These are phyloP conservation scores for Enteromius anoplus DNA, from an alignment of 2,797 vertebrate species.

Conservation along the genomic window DNA sequence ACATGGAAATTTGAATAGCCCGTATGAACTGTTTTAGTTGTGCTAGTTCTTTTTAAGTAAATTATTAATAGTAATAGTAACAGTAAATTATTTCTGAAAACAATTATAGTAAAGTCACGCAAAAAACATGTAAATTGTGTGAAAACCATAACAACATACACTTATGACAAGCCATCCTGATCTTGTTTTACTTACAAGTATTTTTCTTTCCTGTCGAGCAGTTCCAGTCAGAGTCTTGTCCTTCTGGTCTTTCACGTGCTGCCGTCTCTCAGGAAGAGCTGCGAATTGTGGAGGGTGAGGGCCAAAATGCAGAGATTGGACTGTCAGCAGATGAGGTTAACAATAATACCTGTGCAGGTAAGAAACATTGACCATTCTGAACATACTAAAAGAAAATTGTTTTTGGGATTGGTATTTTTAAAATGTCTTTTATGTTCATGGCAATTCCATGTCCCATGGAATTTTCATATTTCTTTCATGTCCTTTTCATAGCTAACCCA, in stretches of 20 bases:
- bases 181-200: background rate
- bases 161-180: background rate
- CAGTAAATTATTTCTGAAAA: background rate
- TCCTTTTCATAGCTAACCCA: slow-evolving; percentile 68
- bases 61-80: background rate
- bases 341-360: slow-evolving; percentile 95
- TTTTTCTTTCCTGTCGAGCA: slow-evolving; percentile 61
- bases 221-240: slow-evolving; percentile 93
- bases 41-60: background rate
- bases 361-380: slow-evolving; percentile 20
- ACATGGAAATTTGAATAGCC: background rate
- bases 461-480: background rate
- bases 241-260: slow-evolving; percentile 82
- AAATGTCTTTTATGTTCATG: background rate
- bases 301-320: slow-evolving; percentile 83
- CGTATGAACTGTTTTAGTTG: background rate
- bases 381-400: background rate
- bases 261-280: slow-evolving; percentile 93
- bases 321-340: slow-evolving; percentile 95
- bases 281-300: slow-evolving; percentile 93
- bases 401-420: background rate
- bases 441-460: background rate
- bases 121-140: background rate
- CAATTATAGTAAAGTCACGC: background rate
- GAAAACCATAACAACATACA: background rate